Evolutionary conservation across 1,140 invertebrate genomes (phyloP).

Genomic region (Apis cerana): DNA sequence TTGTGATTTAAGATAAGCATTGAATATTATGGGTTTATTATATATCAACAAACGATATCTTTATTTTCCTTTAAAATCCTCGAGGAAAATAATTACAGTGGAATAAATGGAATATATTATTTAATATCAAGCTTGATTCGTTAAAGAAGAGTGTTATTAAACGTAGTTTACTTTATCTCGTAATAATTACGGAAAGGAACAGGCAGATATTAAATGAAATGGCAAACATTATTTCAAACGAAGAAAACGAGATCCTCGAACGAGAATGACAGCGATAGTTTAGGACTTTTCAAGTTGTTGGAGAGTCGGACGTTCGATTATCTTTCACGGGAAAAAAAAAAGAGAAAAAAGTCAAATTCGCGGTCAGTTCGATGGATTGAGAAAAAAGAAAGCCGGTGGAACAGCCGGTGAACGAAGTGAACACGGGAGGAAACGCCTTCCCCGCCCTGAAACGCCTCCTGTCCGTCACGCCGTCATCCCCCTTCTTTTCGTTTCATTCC

Average conservation of each 20-base stretch:
- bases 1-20: too few species aligned
- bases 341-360: background rate
- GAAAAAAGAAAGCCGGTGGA: constrained; percentile 42
- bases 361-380: constrained; percentile 18
- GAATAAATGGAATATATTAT: too few species aligned
- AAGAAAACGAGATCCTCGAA: background rate
- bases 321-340: background rate
- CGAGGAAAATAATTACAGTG: too few species aligned
- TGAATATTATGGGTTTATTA: too few species aligned
- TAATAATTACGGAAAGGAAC: too few species aligned
- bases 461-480: constrained; percentile 76
- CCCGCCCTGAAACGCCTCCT: constrained; percentile 76
- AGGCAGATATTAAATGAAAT: too few species aligned
- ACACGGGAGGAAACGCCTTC: constrained; percentile 70
- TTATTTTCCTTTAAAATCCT: too few species aligned
- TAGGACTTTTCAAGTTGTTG: background rate
- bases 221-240: too few species aligned
- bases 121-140: too few species aligned
- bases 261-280: background rate
- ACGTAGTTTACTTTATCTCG: too few species aligned
- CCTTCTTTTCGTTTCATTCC: constrained; percentile 79
- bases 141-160: too few species aligned
- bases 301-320: background rate
- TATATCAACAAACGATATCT: too few species aligned
- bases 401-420: constrained; percentile 72